Evolutionary conservation across 2,888 invertebrate genomes (phyloP).

Genomic region (Dione vanillae): DNA sequence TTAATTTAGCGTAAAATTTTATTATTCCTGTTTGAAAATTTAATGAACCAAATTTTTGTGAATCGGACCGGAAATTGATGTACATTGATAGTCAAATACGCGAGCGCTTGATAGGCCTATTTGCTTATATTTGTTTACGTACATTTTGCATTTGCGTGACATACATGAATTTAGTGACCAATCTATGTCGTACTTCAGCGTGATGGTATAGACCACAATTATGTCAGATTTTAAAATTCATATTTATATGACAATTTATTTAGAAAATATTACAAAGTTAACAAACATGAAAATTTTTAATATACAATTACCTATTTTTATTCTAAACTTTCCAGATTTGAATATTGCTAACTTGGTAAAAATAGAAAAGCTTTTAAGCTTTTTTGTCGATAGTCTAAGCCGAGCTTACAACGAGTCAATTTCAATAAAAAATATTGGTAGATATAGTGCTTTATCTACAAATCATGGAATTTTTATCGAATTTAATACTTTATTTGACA

Average conservation of each 20-base stretch:
- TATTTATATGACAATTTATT: not conserved
- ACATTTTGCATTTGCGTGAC: slow-evolving; percentile 16
- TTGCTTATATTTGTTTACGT: slow-evolving; percentile 7
- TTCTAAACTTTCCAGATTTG: too few relatives aligned
- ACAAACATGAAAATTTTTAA: too few relatives aligned
- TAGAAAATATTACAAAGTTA: too few relatives aligned
- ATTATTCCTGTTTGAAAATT: slow-evolving; percentile 19
- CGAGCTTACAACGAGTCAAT: too few relatives aligned
- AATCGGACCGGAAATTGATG: slow-evolving; percentile 9
- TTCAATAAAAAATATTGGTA: too few relatives aligned
- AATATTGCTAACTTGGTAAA: too few relatives aligned
- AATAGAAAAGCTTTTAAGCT: too few relatives aligned
- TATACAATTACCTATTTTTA: too few relatives aligned
- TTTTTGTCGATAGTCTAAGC: too few relatives aligned
- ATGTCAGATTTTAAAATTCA: not conserved
- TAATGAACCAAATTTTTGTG: slow-evolving; percentile 25
- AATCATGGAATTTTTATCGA: too few relatives aligned
- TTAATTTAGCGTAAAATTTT: slow-evolving; percentile 19
- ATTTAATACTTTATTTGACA: too few relatives aligned
- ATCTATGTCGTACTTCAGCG: not conserved
- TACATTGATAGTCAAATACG: slow-evolving; percentile 14
- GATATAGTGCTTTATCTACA: too few relatives aligned
- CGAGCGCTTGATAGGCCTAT: slow-evolving; percentile 11
- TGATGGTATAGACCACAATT: not conserved
- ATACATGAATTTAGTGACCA: not conserved